Base-by-base conservation (phyloP, 2,888 invertebrate species). In the Papilio demoleus region DNA sequence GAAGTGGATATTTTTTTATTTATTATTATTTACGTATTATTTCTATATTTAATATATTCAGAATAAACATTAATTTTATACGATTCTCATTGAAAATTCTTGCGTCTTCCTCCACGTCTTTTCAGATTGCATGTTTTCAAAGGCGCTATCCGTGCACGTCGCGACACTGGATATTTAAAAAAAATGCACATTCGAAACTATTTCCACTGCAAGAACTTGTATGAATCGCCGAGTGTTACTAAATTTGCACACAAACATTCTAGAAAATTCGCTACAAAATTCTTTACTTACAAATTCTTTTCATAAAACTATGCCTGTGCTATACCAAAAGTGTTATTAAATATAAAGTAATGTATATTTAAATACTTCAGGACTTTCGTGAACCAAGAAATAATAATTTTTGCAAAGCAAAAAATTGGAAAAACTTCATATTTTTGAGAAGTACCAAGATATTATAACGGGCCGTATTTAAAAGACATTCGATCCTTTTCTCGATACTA, bases 111-210 rank as follows among this genome's bases (percentile, higher is more conserved):
- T n/a, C 24, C 27, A 53, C 50, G 50, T 53, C 50, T 53, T 53
- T 53, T 53, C 38, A 61, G 42, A 40, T 40, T 24, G 42, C 27
- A 17, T 27, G 38, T 61, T 61, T 40, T 24, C 38, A 40, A 61
- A 61, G 11, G 61, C 61, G 17, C 61, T 42, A 9, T 27, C 61
- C 40, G 61, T 40, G 40, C 61, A 61, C 27, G 61, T 42, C 61
- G 61, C 27, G 24, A 27, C 40, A 40, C 22, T 40, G 27, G 22
- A 27, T 61, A 61, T 61, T 61, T 42, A 42, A 42, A 61, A 50
- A 60, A 61, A 61, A 42, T 61, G 24, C 42, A 40, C 61, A 61
- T 61, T 61, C 40, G 61, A 42, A 61, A 61, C 42, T 61, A 38
- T 61, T 60, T 40, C 42, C 17, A 42, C 5, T 24, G 24, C 24